Conservation (phyloP, 2,888 invertebrate species). For the Drosophila peninsularis region DNA sequence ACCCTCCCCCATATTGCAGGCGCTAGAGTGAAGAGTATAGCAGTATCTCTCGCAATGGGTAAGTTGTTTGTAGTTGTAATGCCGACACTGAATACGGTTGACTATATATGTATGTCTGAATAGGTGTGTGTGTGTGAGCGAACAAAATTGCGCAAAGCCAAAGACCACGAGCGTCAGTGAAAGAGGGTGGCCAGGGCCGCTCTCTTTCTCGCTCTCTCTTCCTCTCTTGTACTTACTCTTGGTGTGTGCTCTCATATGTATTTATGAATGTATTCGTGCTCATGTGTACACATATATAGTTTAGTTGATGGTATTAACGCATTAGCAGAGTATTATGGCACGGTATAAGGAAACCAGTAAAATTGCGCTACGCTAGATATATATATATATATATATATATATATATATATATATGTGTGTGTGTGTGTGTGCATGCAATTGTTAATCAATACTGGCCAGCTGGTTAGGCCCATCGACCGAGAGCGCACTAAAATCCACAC, state of each 20-base stretch:
- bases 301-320: constrained; percentile 68
- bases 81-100: constrained; percentile 51
- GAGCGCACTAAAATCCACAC: constrained; percentile 25
- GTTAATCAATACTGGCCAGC: constrained; percentile 74
- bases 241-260: constrained; percentile 31
- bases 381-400: constrained; percentile 5
- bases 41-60: constrained; percentile 77
- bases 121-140: constrained; percentile 50
- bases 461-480: constrained; percentile 49
- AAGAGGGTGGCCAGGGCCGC: constrained; percentile 66
- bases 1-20: constrained; percentile 78
- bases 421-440: constrained; percentile 27
- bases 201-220: constrained; percentile 24
- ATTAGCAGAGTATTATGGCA: constrained; percentile 64
- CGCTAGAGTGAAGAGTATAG: constrained; percentile 76
- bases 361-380: constrained; percentile 13
- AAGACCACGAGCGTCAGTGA: constrained; percentile 50
- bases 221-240: constrained; percentile 25
- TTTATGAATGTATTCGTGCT: constrained; percentile 11
- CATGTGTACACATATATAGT: constrained; percentile 34
- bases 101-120: constrained; percentile 11
- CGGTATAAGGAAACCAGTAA: constrained; percentile 36
- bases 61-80: constrained; percentile 66
- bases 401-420: constrained; percentile 17
- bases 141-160: constrained; percentile 70